Base-by-base conservation (phyloP, 1,140 invertebrate genomes). In the Arctopsyche grandis region DNA sequence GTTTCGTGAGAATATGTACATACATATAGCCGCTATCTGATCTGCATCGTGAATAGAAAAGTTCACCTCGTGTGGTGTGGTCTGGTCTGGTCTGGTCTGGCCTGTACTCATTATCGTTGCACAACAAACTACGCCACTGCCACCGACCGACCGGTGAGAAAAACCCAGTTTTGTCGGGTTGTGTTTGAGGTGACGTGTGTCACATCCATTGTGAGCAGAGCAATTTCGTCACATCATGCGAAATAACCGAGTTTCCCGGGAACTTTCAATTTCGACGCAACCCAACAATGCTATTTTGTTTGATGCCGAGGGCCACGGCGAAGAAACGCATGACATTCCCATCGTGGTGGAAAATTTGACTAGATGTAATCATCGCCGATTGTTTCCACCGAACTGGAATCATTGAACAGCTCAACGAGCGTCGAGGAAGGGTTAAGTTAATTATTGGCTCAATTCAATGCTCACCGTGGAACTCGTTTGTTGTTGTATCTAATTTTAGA, bases 1-100 rank as follows among this genome's bases (percentile, higher is more conserved):
- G 10, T 52, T 52, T 26, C 80, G 80, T 81, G 80, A 63, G 80
- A 81, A 81, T 21, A 19, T 78, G 38, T 52, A 52, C 9, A n/a
- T n/a, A n/a, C n/a, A n/a, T n/a, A n/a, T n/a, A n/a, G 52, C n/a
- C 14, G 16, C 21, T 26, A 66, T 66, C 63, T 66, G 63, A 26
- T 66, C 63, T 22, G 63, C 10, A 66, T 66, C 63, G 63, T 22
- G 73, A 73, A 70, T 77, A 46, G 74, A 76, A 76, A 60, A 76
- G 58, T 63, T 63, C 74, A 63, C 52, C 74, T 58, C 52, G 46
- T 63, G 56, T 58, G n/a, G 46, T 63, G 56, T 22, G 29, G 46
- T 75, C 48, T 75, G 10, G 38, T 71, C 69, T 43, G 22, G 38
- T 44, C 29, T 38, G 29, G 29, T 38, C 29, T 38, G 29, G 29